phyloP scores from a whole-genome alignment of 2,888 invertebrate genomes.

The Stenodema calcarata region DNA sequence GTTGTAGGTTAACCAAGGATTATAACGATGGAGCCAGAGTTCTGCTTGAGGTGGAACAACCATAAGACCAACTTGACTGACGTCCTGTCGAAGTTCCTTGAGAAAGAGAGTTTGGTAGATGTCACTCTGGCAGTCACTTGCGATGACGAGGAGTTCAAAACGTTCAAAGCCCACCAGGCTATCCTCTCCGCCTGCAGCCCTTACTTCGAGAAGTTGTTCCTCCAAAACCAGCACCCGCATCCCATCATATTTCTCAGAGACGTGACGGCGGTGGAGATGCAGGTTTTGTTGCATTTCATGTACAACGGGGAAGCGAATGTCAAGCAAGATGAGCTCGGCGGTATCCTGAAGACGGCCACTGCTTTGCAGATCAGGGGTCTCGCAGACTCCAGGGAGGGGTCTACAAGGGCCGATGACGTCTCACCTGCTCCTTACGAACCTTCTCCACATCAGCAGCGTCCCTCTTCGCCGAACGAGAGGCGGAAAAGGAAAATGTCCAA shows the following conservation, averaged over 20 bases:
- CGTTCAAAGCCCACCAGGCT: constrained; percentile 85
- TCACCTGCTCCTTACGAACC: constrained; percentile 45
- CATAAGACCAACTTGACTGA: constrained; percentile 90
- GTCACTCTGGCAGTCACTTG: constrained; percentile 87
- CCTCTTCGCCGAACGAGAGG: constrained; percentile 64
- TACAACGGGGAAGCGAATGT: constrained; percentile 92
- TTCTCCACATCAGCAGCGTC: constrained; percentile 31
- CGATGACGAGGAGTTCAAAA: constrained; percentile 79
- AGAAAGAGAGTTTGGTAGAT: constrained; percentile 89
- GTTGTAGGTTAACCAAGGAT: constrained; percentile 51
- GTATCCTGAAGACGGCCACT: constrained; percentile 91
- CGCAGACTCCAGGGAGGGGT: constrained; percentile 69
- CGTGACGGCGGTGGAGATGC: constrained; percentile 88
- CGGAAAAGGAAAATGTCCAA: constrained; percentile 72
- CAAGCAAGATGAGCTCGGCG: constrained; percentile 87
- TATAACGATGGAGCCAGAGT: constrained; percentile 70
- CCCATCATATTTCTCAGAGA: constrained; percentile 92
- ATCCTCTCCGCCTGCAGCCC: constrained; percentile 93
- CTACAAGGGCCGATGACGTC: constrained; percentile 57
- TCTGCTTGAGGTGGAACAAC: constrained; percentile 94
- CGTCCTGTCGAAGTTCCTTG: constrained; percentile 84
- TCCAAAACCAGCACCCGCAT: constrained; percentile 85
- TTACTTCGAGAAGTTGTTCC: constrained; percentile 90
- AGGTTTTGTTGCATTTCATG: constrained; percentile 89
- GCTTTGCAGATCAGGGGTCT: constrained; percentile 88